These are phyloP conservation scores for Paramacrobiotus metropolitanus DNA, from an alignment of 1,140 invertebrate genomes.

Conservation along the genomic window DNA sequence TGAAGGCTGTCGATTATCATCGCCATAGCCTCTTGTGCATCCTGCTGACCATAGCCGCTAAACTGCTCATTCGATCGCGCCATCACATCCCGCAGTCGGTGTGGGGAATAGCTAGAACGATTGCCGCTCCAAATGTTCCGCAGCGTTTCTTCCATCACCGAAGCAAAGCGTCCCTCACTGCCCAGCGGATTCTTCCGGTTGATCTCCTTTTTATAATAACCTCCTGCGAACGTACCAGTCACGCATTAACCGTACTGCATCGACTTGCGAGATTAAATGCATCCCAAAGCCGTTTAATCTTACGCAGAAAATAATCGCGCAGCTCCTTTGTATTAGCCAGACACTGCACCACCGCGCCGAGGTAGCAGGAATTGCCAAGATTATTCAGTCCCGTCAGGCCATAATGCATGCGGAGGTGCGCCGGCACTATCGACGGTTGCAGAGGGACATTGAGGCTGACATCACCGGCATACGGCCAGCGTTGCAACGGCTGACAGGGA, in stretches of 20 bases:
- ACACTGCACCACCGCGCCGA: conserved; percentile 39
- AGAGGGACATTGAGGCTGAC: too few species aligned
- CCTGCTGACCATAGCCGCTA: conserved; percentile 30
- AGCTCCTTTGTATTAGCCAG: conserved; percentile 48
- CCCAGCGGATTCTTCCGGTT: conserved; percentile 37
- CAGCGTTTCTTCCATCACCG: conserved; percentile 33
- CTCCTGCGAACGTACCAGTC: neutral
- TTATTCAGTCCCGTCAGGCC: conserved; percentile 28
- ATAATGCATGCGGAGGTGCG: too few species aligned
- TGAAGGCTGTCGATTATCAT: conserved; percentile 39
- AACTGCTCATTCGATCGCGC: conserved; percentile 22
- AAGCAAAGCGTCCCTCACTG: conserved; percentile 35
- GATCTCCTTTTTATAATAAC: conserved; percentile 22
- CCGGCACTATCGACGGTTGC: too few species aligned
- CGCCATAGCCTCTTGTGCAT: conserved; percentile 35
- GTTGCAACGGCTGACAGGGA: too few species aligned
- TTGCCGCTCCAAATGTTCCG: conserved; percentile 34
- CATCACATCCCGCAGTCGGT: conserved; percentile 30
- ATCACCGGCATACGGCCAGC: too few species aligned
- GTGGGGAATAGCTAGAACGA: conserved; percentile 26
- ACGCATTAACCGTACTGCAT: neutral
- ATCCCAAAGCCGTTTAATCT: too few species aligned
- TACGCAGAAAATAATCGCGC: conserved; percentile 39
- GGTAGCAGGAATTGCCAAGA: conserved; percentile 32
- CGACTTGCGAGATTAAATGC: neutral